Conservation (phyloP, 2,888 invertebrate genomes). For the Lycocerus yunnanus region DNA sequence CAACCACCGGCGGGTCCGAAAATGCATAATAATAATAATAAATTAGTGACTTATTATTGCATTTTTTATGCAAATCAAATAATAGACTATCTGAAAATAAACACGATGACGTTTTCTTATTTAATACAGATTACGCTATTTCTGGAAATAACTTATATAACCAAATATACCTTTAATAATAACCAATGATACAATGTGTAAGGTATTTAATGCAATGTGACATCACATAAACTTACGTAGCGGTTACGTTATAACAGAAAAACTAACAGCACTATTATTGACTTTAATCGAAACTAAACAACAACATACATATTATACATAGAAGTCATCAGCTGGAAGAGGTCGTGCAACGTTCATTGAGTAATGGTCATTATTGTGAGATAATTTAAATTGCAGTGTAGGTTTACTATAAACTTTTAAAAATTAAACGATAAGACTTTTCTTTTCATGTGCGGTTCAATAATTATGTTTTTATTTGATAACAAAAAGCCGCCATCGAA, state of each 20-base stretch:
- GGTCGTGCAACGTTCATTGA: conserved; percentile 27
- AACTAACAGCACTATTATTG: conserved; percentile 27
- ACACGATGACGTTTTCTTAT: background rate
- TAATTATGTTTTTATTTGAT: background rate
- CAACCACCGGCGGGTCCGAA: too few species aligned
- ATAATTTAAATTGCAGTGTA: background rate
- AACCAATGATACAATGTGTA: conserved; percentile 17
- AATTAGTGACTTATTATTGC: background rate
- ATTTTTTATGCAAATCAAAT: background rate
- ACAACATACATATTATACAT: conserved; percentile 31
- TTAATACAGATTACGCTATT: background rate
- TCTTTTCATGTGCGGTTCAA: background rate
- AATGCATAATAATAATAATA: too few species aligned
- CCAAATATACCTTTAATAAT: conserved; percentile 5
- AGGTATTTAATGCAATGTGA: conserved; percentile 15
- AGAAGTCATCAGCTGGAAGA: conserved; percentile 35
- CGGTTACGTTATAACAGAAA: conserved; percentile 20
- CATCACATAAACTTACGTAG: conserved; percentile 25
- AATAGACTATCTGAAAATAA: background rate
- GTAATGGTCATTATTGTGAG: conserved; percentile 17
- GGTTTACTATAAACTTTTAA: background rate
- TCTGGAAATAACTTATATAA: background rate
- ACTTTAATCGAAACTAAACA: conserved; percentile 19
- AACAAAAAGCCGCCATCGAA: background rate
- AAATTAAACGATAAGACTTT: background rate